Conservation (phyloP, 30 jellyfish, hydroid and myxozoan genomes). For the Rhopilema esculentum region DNA sequence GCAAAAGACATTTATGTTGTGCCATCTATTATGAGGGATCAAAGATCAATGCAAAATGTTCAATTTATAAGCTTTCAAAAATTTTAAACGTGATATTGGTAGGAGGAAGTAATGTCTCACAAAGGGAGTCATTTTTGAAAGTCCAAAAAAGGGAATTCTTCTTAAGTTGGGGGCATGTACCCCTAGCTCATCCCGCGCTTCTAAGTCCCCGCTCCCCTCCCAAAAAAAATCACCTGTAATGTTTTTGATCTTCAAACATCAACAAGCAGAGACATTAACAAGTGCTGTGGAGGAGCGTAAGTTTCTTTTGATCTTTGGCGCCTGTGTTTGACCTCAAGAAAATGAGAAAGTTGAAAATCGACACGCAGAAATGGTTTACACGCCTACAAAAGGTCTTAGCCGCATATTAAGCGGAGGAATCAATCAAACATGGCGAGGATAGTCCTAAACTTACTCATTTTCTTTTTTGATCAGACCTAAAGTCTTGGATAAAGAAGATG, state of each 20-base stretch:
- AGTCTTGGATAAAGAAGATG: background rate
- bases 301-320: slow-evolving; percentile 52
- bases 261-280: background rate
- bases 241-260: background rate
- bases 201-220: too few relatives aligned
- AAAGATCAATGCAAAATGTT: too few relatives aligned
- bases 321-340: slow-evolving; percentile 19
- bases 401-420: slow-evolving; percentile 33
- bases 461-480: slow-evolving; percentile 33
- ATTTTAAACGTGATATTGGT: too few relatives aligned
- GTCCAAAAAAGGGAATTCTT: too few relatives aligned
- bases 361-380: background rate
- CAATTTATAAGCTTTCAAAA: too few relatives aligned
- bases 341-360: background rate
- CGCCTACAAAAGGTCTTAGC: slow-evolving; percentile 38
- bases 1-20: too few relatives aligned
- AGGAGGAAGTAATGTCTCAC: too few relatives aligned
- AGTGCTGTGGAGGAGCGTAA: slow-evolving; percentile 24
- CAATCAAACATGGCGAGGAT: slow-evolving; percentile 24
- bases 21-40: too few relatives aligned
- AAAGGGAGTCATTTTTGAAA: too few relatives aligned
- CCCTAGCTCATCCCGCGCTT: too few relatives aligned
- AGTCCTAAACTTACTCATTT: slow-evolving; percentile 13
- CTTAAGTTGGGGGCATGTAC: too few relatives aligned
- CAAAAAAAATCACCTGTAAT: too few relatives aligned